A percentile compares a stretch with the other conserved stretches of the same genome.
These are phyloP conservation scores for Lamellibrachia columna DNA, from an alignment of 2,888 invertebrate genomes.

Conservation along the genomic window DNA sequence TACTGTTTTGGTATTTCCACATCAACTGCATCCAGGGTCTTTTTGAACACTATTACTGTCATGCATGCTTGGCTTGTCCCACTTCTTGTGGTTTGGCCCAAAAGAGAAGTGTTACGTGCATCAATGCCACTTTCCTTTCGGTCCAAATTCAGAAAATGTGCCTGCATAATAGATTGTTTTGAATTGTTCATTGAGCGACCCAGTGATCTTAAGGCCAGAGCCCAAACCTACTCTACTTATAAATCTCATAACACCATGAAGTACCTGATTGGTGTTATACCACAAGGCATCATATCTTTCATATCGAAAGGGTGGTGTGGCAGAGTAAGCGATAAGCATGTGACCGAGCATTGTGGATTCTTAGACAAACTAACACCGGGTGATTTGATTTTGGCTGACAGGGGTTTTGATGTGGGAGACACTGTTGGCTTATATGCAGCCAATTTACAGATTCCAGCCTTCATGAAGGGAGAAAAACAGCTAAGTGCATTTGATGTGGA, in stretches of 20 bases:
- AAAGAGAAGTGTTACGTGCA: slow-evolving; percentile 32
- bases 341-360: slow-evolving; percentile 37
- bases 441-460: slow-evolving; percentile 40
- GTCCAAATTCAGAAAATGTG: slow-evolving; percentile 20
- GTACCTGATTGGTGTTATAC: slow-evolving; percentile 45
- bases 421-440: slow-evolving; percentile 39
- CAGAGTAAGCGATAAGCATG: slow-evolving; percentile 26
- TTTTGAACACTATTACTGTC: slow-evolving; percentile 23
- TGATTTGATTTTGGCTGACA: slow-evolving; percentile 43
- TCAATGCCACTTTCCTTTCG: slow-evolving; percentile 23
- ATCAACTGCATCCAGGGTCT: slow-evolving; percentile 28
- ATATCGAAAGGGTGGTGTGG: slow-evolving; percentile 48
- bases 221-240: slow-evolving; percentile 27
- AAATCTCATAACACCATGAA: slow-evolving; percentile 40
- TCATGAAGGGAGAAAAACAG: slow-evolving; percentile 30
- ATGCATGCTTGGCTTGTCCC: slow-evolving; percentile 6
- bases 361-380: slow-evolving; percentile 40
- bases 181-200: slow-evolving; percentile 28
- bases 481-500: too few species aligned
- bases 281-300: slow-evolving; percentile 43
- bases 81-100: slow-evolving; percentile 27
- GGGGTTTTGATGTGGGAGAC: slow-evolving; percentile 41
- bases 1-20: slow-evolving; percentile 29
- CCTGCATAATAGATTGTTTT: slow-evolving; percentile 29
- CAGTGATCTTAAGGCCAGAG: slow-evolving; percentile 22